Percentiles rank a stretch among this genome's conserved stretches.
phyloP scores from a whole-genome alignment of 2,888 invertebrate genomes.

The Teleogryllus oceanicus region DNA sequence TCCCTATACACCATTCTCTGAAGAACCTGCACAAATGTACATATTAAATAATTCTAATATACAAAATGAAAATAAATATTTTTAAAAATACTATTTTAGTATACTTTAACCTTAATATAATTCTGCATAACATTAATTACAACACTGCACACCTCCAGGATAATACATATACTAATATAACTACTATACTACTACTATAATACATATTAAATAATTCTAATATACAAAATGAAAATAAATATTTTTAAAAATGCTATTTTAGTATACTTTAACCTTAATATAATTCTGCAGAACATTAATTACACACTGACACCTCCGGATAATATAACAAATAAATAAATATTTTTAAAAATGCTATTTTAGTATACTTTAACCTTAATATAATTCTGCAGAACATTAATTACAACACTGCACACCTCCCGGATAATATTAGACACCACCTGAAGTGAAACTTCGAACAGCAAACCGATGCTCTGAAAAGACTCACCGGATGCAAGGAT shows the following conservation, averaged over 20 bases:
- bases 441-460: too few species aligned
- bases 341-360: neutral
- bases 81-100: neutral
- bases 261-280: neutral
- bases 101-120: neutral
- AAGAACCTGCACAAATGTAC: neutral
- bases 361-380: neutral
- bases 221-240: too few species aligned
- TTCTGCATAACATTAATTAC: neutral
- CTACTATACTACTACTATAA: too few species aligned
- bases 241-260: neutral
- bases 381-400: neutral
- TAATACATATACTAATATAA: too few species aligned
- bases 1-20: neutral
- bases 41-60: too few species aligned
- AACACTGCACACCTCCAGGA: neutral
- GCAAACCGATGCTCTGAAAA: neutral
- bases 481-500: neutral
- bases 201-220: too few species aligned
- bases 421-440: too few species aligned
- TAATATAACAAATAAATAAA: too few species aligned
- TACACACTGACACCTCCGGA: neutral
- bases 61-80: neutral
- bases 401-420: neutral
- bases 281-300: neutral